phyloP scores from a whole-genome alignment of 2,797 vertebrate genomes.

The Pipistrellus kuhlii region DNA sequence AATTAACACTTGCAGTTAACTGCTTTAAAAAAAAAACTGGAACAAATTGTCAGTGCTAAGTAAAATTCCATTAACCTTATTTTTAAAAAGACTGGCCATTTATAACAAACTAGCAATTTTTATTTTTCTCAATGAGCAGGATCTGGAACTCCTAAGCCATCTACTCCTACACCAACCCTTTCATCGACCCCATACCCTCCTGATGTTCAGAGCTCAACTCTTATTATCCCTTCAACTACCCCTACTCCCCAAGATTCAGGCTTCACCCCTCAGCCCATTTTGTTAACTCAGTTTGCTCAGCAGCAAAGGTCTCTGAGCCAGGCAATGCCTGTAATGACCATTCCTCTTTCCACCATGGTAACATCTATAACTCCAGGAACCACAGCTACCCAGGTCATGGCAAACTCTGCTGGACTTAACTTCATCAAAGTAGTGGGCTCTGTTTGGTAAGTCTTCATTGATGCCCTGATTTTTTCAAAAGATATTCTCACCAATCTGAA shows the following conservation, averaged over 20 bases:
- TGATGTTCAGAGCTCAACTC: slow-evolving; percentile 92
- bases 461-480: slow-evolving; percentile 20
- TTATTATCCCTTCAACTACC: slow-evolving; percentile 91
- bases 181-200: slow-evolving; percentile 96
- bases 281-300: slow-evolving; percentile 95
- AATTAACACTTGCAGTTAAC: slow-evolving; percentile 86
- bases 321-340: slow-evolving; percentile 96
- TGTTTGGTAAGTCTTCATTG: slow-evolving; percentile 92
- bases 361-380: slow-evolving; percentile 93
- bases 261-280: slow-evolving; percentile 93
- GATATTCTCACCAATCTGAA: neutral
- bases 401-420: slow-evolving; percentile 95
- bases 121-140: slow-evolving; percentile 93
- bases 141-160: slow-evolving; percentile 98
- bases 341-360: slow-evolving; percentile 97
- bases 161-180: slow-evolving; percentile 97
- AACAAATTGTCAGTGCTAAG: slow-evolving; percentile 86
- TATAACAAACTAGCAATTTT: slow-evolving; percentile 91
- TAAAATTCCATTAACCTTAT: slow-evolving; percentile 89
- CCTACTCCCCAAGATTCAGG: slow-evolving; percentile 92
- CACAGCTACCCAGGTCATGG: slow-evolving; percentile 95
- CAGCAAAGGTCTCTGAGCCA: slow-evolving; percentile 96
- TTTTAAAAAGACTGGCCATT: slow-evolving; percentile 88
- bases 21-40: slow-evolving; percentile 77
- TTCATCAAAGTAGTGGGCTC: slow-evolving; percentile 98